phyloP scores from a whole-genome alignment of 2,888 invertebrate genomes.

The Acronicta aceris region DNA sequence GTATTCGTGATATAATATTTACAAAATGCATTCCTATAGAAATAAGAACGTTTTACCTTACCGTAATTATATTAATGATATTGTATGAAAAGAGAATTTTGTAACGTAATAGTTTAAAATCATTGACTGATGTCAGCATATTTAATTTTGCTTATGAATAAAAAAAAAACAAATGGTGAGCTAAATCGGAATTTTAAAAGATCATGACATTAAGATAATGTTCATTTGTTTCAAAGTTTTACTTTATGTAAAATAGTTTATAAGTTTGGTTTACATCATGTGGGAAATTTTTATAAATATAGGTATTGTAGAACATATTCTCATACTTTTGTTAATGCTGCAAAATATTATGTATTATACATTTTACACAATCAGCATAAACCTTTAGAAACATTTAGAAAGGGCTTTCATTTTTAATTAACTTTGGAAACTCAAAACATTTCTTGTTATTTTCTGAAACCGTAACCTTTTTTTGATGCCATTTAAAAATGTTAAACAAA shows the following conservation, averaged over 20 bases:
- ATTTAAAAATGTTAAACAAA: too few relatives aligned
- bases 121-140: conserved; percentile 19
- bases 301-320: too few relatives aligned
- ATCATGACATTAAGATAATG: not conserved
- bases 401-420: too few relatives aligned
- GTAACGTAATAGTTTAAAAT: conserved; percentile 10
- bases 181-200: not conserved
- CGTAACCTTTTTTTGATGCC: too few relatives aligned
- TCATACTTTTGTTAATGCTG: not conserved
- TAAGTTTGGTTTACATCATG: not conserved
- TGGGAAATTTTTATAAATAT: not conserved
- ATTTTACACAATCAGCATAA: too few relatives aligned
- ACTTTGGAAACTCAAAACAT: too few relatives aligned
- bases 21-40: conserved; percentile 52
- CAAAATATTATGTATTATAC: too few relatives aligned
- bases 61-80: conserved; percentile 3
- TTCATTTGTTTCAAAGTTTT: too few relatives aligned
- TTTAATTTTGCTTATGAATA: conserved; percentile 2
- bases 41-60: conserved; percentile 21
- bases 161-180: not conserved
- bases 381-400: too few relatives aligned
- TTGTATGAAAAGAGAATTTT: conserved; percentile 5
- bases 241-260: too few relatives aligned
- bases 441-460: too few relatives aligned
- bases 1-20: conserved; percentile 46